phyloP scores from a whole-genome alignment of 1,140 invertebrate species.

The Leptinotarsa texana region DNA sequence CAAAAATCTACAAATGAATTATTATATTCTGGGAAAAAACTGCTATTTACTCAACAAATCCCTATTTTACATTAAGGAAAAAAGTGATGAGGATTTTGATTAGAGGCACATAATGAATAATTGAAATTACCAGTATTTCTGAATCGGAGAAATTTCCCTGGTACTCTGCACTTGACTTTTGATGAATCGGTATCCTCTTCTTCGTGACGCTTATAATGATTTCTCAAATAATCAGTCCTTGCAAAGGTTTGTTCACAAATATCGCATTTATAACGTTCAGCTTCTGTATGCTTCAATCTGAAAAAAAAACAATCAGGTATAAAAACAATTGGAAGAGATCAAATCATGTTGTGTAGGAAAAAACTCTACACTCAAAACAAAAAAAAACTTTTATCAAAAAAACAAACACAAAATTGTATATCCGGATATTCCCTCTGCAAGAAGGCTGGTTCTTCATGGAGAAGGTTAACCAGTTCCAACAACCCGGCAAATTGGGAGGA shows the following conservation, averaged over 20 bases:
- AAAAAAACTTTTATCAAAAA: not conserved
- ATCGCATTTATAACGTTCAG: conserved; percentile 22
- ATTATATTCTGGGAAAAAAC: too few relatives aligned
- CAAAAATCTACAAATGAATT: too few relatives aligned
- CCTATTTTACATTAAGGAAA: too few relatives aligned
- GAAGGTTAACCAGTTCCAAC: too few relatives aligned
- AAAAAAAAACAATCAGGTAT: not conserved
- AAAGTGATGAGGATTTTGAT: too few relatives aligned
- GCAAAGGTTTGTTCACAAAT: conserved; percentile 18
- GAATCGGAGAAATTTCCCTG: conserved; percentile 21
- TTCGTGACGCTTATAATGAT: conserved; percentile 17
- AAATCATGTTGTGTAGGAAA: not conserved
- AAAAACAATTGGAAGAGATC: not conserved
- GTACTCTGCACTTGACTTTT: conserved; percentile 10
- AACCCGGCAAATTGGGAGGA: too few relatives aligned
- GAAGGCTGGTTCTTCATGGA: too few relatives aligned
- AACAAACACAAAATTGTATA: too few relatives aligned
- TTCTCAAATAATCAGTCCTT: conserved; percentile 19
- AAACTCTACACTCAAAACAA: not conserved
- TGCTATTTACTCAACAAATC: too few relatives aligned
- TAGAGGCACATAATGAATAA: not conserved
- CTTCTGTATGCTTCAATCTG: conserved; percentile 19
- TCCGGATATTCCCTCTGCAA: too few relatives aligned
- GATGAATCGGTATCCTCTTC: not conserved
- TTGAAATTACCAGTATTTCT: conserved; percentile 18